Evolutionary conservation across 2,113 vertebrate species (phyloP).

Genomic region (Embiotoca jacksoni): DNA sequence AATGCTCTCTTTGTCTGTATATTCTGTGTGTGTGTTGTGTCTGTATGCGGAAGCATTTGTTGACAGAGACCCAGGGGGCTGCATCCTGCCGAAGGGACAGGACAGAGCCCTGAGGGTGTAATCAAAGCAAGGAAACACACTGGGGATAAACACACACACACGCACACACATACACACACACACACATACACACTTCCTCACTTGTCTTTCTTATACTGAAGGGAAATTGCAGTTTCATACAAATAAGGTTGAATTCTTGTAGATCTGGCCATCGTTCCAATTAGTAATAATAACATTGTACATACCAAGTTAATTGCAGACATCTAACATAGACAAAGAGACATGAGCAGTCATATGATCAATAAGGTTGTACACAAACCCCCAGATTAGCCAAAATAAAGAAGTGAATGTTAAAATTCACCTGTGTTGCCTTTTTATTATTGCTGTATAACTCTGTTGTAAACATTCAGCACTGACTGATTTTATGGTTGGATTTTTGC

Average conservation of each 20-base stretch:
- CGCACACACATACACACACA: conserved; percentile 26
- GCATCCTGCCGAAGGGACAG: conserved; percentile 79
- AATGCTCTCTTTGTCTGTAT: conserved; percentile 9
- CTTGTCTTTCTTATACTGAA: conserved; percentile 52
- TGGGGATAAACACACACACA: conserved; percentile 68
- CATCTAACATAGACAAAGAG: not conserved
- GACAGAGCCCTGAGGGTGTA: conserved; percentile 75
- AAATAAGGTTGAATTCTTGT: conserved; percentile 32
- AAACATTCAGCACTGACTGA: not conserved
- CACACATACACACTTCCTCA: conserved; percentile 40
- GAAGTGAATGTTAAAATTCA: not conserved
- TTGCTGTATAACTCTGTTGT: not conserved
- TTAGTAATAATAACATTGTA: conserved; percentile 28
- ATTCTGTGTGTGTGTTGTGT: conserved; percentile 48
- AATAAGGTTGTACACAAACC: conserved; percentile 9
- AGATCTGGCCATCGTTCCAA: conserved; percentile 7
- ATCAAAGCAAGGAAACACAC: conserved; percentile 80
- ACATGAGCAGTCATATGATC: not conserved
- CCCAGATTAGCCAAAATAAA: not conserved
- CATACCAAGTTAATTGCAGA: conserved; percentile 25
- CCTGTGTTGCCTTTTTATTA: not conserved
- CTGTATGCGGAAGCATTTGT: conserved; percentile 76
- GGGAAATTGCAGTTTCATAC: conserved; percentile 56
- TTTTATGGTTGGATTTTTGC: conserved; percentile 20
- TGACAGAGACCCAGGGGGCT: conserved; percentile 79